Evolutionary conservation across 1,140 invertebrate species (phyloP), one percentile per base, ranked within the genome.

Genomic region (Grapholita molesta): DNA sequence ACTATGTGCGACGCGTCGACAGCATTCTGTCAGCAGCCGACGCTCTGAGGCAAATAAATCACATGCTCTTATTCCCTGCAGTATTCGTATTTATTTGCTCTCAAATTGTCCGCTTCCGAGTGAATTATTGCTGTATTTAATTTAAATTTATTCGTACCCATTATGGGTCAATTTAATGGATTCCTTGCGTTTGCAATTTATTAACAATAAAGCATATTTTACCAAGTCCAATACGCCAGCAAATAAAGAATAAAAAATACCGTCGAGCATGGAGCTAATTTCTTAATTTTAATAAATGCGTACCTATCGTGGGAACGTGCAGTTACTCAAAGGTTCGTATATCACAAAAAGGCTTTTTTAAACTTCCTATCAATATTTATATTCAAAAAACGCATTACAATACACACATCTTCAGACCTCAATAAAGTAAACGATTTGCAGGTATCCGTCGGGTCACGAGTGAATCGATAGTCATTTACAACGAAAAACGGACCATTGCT

Each of bases 401-500:
- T 28, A 61, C n/a, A 61, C 5, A 32, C 55, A 30, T 61, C 24
- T 61, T 28, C 12, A 15, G 28, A 32, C 25, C 24, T 25, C 9
- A 48, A 48, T 48, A 48, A 48, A 48, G 3, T 38, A 61, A 61
- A 25, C 55, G 25, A 15, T 61, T 61, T 18, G 30, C 55, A 61
- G 55, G 55, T 61, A 11, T 61, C 55, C 7, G 24, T 28, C 28
- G 25, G 53, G 53, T 21, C 25, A 30, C 12, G 55, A 15, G 28
- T 61, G 18, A 61, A 61, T 61, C 55, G 55, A 61, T 61, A n/a
- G 55, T 15, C 24, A 61, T 61, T 61, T 61, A 15, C 55, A 61
- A 61, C 55, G 25, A 61, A 12, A 30, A 25, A 15, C 25, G 55
- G 55, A 30, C 28, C 55, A 23, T 30, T 61, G 55, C 25, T n/a